phyloP scores from a whole-genome alignment of 2,888 invertebrate species.

The Eristalinus aeneus region DNA sequence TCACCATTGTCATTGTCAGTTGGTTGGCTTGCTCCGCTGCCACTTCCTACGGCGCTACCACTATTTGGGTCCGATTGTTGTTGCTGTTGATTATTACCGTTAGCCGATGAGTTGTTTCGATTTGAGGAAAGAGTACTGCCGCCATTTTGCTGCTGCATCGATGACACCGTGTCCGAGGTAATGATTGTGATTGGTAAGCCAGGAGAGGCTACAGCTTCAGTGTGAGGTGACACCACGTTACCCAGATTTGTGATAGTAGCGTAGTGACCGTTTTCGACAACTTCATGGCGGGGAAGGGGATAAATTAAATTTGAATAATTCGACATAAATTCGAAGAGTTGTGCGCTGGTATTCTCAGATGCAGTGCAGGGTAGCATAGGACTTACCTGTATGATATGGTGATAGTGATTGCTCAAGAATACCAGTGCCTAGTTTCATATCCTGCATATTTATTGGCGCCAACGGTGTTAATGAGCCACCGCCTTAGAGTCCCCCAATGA shows the following conservation, averaged over 20 bases:
- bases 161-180: slow-evolving; percentile 50
- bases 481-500: slow-evolving; percentile 77
- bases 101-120: slow-evolving; percentile 52
- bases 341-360: not conserved
- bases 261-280: slow-evolving; percentile 73
- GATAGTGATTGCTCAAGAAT: slow-evolving; percentile 86
- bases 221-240: slow-evolving; percentile 72
- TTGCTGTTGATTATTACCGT: slow-evolving; percentile 4
- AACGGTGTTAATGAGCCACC: slow-evolving; percentile 86
- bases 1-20: slow-evolving; percentile 20
- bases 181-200: slow-evolving; percentile 73
- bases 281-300: slow-evolving; percentile 39
- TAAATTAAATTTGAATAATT: slow-evolving; percentile 2
- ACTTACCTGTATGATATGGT: slow-evolving; percentile 87
- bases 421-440: slow-evolving; percentile 86
- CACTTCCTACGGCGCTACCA: slow-evolving; percentile 22
- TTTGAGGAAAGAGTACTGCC: slow-evolving; percentile 8
- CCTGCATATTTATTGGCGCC: slow-evolving; percentile 89
- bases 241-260: slow-evolving; percentile 73
- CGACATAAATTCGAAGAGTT: not conserved
- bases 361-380: not conserved
- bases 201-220: slow-evolving; percentile 72
- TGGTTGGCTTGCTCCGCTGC: slow-evolving; percentile 23
- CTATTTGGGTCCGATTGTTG: slow-evolving; percentile 57
- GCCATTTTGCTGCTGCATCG: slow-evolving; percentile 52